phyloP scores from a whole-genome alignment of 2,888 invertebrate genomes.

The Sphinx pinastri region DNA sequence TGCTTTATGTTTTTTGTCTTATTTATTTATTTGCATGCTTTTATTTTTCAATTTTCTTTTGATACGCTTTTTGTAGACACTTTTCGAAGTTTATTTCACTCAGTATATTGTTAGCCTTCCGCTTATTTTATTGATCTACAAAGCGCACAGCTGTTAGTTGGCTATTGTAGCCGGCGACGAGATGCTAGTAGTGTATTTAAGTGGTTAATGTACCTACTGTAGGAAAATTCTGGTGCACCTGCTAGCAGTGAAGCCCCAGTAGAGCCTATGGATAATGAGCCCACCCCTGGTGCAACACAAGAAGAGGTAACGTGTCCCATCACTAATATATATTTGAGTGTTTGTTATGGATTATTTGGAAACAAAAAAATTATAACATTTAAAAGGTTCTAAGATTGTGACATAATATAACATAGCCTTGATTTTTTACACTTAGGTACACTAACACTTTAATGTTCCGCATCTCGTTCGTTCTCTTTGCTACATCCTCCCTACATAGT shows the following conservation, averaged over 20 bases:
- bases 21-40: slow-evolving; percentile 4
- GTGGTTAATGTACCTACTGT: slow-evolving; percentile 59
- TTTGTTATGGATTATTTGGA: slow-evolving; percentile 11
- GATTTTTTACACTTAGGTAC: too few species aligned
- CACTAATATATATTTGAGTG: slow-evolving; percentile 11
- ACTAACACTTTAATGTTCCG: too few species aligned
- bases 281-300: slow-evolving; percentile 42
- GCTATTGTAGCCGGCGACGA: not conserved
- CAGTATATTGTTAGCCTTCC: not conserved
- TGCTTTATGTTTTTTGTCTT: slow-evolving; percentile 7
- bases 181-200: slow-evolving; percentile 40
- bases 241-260: slow-evolving; percentile 48
- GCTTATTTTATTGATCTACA: not conserved
- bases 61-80: not conserved
- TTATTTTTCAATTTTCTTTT: not conserved
- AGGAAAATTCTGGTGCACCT: slow-evolving; percentile 55
- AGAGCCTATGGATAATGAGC: slow-evolving; percentile 54
- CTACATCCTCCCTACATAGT: too few species aligned
- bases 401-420: not conserved
- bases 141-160: not conserved
- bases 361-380: not conserved
- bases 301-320: slow-evolving; percentile 53
- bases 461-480: too few species aligned
- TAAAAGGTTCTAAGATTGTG: not conserved
- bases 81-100: not conserved